A percentile compares a stretch with the other conserved stretches of the same genome.
phyloP scores from a whole-genome alignment of 23 tunicate genomes.

The Phallusia fumigata region DNA sequence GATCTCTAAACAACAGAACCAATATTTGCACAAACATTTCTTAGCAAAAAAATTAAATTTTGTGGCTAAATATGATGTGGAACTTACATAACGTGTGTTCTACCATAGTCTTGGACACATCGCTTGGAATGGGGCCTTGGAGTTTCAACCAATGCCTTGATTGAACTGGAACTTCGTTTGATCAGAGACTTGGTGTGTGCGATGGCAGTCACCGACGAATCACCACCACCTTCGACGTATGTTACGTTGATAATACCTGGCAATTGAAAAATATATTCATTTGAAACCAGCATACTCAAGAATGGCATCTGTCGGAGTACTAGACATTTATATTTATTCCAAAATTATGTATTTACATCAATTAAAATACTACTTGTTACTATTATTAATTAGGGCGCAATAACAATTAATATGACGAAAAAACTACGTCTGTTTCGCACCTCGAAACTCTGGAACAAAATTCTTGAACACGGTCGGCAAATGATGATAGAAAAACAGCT shows the following conservation, averaged over 20 bases:
- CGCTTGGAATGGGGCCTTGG: constrained; percentile 86
- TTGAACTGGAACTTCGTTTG: constrained; percentile 31
- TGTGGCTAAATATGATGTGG: neutral
- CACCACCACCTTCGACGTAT: constrained; percentile 38
- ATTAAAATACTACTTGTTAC: too few relatives aligned
- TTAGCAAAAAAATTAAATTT: too few relatives aligned
- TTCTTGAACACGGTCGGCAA: constrained; percentile 36
- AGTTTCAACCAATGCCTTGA: constrained; percentile 43
- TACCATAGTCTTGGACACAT: constrained; percentile 78
- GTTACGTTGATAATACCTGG: constrained; percentile 75
- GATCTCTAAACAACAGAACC: constrained; percentile 5
- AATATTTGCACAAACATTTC: neutral
- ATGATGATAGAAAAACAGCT: constrained; percentile 65
- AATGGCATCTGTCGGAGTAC: too few relatives aligned
- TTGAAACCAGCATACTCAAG: too few relatives aligned
- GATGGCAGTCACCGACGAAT: constrained; percentile 38
- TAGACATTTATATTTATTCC: too few relatives aligned
- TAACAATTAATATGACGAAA: too few relatives aligned
- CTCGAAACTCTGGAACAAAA: constrained; percentile 80
- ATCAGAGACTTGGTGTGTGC: constrained; percentile 65
- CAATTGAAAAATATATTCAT: too few relatives aligned
- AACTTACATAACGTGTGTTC: constrained; percentile 81
- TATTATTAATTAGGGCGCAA: too few relatives aligned
- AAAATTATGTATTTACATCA: too few relatives aligned
- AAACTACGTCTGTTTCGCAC: too few relatives aligned